phyloP scores from a whole-genome alignment of 1,140 invertebrate genomes.

The Argopecten irradians region DNA sequence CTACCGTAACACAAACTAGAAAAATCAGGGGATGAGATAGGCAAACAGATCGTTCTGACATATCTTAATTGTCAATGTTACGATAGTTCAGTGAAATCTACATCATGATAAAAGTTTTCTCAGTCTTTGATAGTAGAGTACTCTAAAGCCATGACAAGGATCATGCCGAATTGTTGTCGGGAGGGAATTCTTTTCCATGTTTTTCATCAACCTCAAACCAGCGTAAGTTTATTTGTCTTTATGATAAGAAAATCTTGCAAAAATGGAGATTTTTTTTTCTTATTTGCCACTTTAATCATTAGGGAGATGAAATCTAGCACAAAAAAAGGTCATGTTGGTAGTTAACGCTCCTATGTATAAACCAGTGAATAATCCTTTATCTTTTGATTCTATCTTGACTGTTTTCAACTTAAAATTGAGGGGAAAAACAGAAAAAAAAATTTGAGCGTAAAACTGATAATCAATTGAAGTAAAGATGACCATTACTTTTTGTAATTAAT shows the following conservation, averaged over 20 bases:
- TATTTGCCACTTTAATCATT: too few relatives aligned
- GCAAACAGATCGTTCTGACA: neutral
- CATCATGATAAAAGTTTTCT: neutral
- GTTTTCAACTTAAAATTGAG: neutral
- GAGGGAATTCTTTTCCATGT: neutral
- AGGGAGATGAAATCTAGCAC: too few relatives aligned
- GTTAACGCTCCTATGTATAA: too few relatives aligned
- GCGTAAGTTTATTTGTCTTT: neutral
- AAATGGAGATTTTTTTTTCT: too few relatives aligned
- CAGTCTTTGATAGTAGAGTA: neutral
- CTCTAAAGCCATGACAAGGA: neutral
- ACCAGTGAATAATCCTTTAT: too few relatives aligned
- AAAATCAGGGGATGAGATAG: neutral
- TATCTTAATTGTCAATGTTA: neutral
- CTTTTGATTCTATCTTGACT: too few relatives aligned
- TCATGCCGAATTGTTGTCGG: neutral
- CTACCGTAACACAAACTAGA: neutral
- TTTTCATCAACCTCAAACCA: neutral
- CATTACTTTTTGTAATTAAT: neutral
- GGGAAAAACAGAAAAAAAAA: neutral
- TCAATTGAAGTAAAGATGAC: neutral
- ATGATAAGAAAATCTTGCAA: neutral
- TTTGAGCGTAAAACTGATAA: neutral
- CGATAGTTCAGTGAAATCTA: neutral
- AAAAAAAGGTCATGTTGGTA: too few relatives aligned